Base-by-base conservation (phyloP, 2,113 vertebrate species). In the Centrocercus urophasianus region DNA sequence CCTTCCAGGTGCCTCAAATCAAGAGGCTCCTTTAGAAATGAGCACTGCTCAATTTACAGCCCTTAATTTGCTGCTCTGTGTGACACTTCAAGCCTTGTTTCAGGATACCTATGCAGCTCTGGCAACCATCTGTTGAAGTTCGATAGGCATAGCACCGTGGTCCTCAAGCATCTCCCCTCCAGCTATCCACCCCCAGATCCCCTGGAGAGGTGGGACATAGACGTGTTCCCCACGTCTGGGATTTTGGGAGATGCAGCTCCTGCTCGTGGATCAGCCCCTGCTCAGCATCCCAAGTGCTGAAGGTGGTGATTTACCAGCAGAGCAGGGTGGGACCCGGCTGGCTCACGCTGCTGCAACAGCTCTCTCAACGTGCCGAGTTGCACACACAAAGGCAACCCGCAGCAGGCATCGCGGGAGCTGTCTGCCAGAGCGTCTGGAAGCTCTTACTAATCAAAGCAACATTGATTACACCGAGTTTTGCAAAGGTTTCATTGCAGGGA, bases 361-460 rank as follows among this genome's bases (percentile, higher is more conserved):
- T 8, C 75, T 83, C 76, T 50, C 79, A 11, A 59, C 83, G 80
- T 8, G 0, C 43, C 0, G 19, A 72, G 73, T 59, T 40, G 69
- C 48, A 13, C 69, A 47, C 82, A 92, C 90, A 90, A 86, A 93
- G 90, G 92, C 90, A 18, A 30, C 48, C 36, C 42, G 1, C 75
- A 74, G 91, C 82, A 45, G 79, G 88, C 92, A 15, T 45, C 18
- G 12, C 17, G 86, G 54, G 72, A 87, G 69, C 60, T 52, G 84
- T 78, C 88, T 94, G 93, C 95, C 89, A 77, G 47, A 74, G 66
- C 20, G 57, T 36, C 97, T 95, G 91, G 81, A 12, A 85, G 89
- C 92, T 93, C 91, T 90, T 92, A 60, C 92, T 94, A 96, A 95
- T 86, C 63, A 65, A 95, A 97, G 95, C 86, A 61, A 70, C 90